Base-by-base conservation (phyloP, 2,888 invertebrate species). In the Folsomia manolachei region DNA sequence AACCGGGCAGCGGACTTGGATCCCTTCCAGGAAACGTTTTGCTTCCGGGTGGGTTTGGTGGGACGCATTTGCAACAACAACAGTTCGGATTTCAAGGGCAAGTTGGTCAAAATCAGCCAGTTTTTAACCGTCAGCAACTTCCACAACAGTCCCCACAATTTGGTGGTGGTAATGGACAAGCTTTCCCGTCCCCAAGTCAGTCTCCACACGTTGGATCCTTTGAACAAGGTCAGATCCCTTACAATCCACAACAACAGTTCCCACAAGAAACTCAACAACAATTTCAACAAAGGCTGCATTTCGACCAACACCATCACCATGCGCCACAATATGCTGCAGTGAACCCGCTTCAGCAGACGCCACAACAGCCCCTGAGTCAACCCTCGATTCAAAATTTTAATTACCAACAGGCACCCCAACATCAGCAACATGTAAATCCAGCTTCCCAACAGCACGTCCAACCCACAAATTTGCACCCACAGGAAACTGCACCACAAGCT, bases 211-310 rank as follows among this genome's bases (percentile, higher is more conserved):
- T 11, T 63, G 23, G 24, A 24, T 63, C 18, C 4, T 9, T 39
- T 9, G 39, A 39, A 39, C 39, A 39, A 4, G 39, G 39, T 39
- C 39, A 39, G 14, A 14, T 14, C 39, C 39, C 39, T 4, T 39
- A 39, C 39, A 39, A 39, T 39, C 21, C 60, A 4, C 60, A 60
- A 60, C 60, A 60, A 60, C 23, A 19, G 9, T n/a, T 7, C 63
- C 63, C 21, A 26, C 63, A 63, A 24, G 24, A 23, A 21, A 63
- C 65, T 9, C 27, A 26, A 19, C 27, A 26, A 19, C 65, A 27
- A 25, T 52, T 18, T 63, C 71, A 72, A 24, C 69, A 69, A 69
- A 60, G 27, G 2, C 53, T 60, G n/a, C 53, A 39, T 53, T 53
- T 14, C 11, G 68, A 69, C 19, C 71, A 68, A 14, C 67, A 63